These are phyloP conservation scores for Pimpla rufipes DNA, from an alignment of 2,888 invertebrate genomes.

Conservation along the genomic window DNA sequence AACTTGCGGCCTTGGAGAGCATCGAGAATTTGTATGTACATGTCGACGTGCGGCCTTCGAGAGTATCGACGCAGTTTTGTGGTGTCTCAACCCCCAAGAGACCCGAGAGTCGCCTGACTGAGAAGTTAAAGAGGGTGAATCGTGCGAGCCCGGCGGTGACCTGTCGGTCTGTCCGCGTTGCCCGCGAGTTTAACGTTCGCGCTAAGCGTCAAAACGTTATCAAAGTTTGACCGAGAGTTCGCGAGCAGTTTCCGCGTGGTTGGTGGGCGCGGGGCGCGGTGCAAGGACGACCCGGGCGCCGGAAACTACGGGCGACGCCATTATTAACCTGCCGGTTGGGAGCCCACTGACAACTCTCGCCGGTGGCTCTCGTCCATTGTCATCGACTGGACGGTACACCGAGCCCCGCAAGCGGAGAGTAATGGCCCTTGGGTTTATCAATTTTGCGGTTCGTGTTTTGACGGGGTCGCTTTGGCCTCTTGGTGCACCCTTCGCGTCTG, in stretches of 20 bases:
- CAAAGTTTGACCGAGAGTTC: slow-evolving; percentile 55
- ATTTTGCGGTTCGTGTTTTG: not conserved
- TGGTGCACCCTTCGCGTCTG: not conserved
- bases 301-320: slow-evolving; percentile 30
- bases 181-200: slow-evolving; percentile 36
- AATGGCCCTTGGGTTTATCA: slow-evolving; percentile 7
- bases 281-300: slow-evolving; percentile 37
- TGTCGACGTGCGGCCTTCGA: not conserved
- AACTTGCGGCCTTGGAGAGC: too few relatives aligned
- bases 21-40: too few relatives aligned
- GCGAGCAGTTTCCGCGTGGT: slow-evolving; percentile 39
- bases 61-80: not conserved
- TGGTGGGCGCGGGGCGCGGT: slow-evolving; percentile 4
- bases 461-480: not conserved
- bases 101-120: not conserved
- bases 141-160: not conserved
- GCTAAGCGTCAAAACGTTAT: slow-evolving; percentile 49
- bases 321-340: slow-evolving; percentile 45
- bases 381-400: not conserved
- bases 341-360: slow-evolving; percentile 11
- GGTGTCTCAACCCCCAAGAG: not conserved
- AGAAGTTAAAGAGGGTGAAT: not conserved
- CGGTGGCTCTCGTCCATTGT: slow-evolving; percentile 31
- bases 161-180: not conserved
- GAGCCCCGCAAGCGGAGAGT: not conserved